These are phyloP conservation scores for Prosapia bicincta DNA, from an alignment of 2,888 invertebrate species.

Conservation along the genomic window DNA sequence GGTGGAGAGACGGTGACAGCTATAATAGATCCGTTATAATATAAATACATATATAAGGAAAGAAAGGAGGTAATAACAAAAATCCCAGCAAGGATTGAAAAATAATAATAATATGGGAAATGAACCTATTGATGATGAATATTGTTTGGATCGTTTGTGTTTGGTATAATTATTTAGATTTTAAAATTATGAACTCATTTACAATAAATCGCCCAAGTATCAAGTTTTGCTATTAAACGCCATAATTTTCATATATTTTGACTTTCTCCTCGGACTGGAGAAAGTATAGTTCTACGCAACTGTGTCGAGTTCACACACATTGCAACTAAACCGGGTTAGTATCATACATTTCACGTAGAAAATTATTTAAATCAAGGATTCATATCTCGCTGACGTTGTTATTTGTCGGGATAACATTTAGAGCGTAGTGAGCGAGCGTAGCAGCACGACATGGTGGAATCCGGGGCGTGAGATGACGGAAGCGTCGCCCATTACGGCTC, in stretches of 20 bases:
- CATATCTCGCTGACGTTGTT: not conserved
- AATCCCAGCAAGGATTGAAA: too few species aligned
- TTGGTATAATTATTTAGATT: too few species aligned
- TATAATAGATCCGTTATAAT: too few species aligned
- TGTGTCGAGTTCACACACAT: not conserved
- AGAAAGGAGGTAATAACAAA: too few species aligned
- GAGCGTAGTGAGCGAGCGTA: not conserved
- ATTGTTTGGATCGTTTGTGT: too few species aligned
- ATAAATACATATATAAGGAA: too few species aligned
- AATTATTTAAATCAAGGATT: not conserved
- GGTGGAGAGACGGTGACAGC: too few species aligned
- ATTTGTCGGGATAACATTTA: not conserved
- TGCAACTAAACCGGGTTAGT: not conserved
- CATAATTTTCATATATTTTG: not conserved
- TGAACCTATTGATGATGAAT: too few species aligned
- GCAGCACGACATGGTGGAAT: not conserved
- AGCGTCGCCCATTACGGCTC: not conserved
- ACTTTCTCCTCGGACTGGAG: not conserved
- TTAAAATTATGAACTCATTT: too few species aligned
- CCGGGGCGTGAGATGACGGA: not conserved
- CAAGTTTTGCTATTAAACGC: too few species aligned
- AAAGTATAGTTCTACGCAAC: not conserved
- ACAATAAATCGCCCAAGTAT: too few species aligned
- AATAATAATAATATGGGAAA: too few species aligned
- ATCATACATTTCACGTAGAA: not conserved